A percentile compares a stretch with the other conserved stretches of the same genome.
Conservation (phyloP, 2,113 vertebrate species). For the Myrmecobius fasciatus region DNA sequence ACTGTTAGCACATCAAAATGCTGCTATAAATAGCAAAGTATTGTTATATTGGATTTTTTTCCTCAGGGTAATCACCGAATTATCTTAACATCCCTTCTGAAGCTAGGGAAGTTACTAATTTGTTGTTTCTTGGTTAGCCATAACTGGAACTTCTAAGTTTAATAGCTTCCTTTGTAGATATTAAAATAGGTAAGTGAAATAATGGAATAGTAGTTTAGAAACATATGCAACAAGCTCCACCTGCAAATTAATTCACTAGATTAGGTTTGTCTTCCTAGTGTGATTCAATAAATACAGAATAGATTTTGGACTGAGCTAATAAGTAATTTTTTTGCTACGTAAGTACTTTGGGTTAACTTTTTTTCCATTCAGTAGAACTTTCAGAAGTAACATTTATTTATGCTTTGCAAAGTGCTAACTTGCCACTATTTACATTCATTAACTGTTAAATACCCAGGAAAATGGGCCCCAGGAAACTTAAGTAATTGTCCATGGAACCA, state of each 20-base stretch:
- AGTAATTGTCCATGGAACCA: slow-evolving; percentile 69
- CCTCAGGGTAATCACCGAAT: background rate
- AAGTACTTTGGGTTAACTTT: slow-evolving; percentile 67
- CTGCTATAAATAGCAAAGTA: background rate
- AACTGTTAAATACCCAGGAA: slow-evolving; percentile 64
- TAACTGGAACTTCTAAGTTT: background rate
- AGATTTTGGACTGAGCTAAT: slow-evolving; percentile 32
- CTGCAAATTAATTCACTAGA: slow-evolving; percentile 28
- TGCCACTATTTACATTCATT: slow-evolving; percentile 80
- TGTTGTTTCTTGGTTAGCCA: background rate
- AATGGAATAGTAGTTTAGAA: background rate
- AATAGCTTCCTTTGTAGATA: background rate
- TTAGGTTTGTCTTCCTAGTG: slow-evolving; percentile 10
- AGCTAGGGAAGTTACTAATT: background rate
- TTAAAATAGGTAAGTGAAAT: background rate
- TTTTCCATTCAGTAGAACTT: slow-evolving; percentile 50
- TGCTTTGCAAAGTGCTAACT: slow-evolving; percentile 69
- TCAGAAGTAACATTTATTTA: slow-evolving; percentile 66
- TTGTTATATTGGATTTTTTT: background rate
- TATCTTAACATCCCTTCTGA: background rate
- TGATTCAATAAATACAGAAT: slow-evolving; percentile 7
- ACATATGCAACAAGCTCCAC: background rate
- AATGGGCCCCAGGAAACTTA: slow-evolving; percentile 67
- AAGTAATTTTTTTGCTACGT: slow-evolving; percentile 60
- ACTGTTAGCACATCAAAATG: background rate